Evolutionary conservation across 2,113 vertebrate species (phyloP).

Genomic region (Hystrix brachyura): DNA sequence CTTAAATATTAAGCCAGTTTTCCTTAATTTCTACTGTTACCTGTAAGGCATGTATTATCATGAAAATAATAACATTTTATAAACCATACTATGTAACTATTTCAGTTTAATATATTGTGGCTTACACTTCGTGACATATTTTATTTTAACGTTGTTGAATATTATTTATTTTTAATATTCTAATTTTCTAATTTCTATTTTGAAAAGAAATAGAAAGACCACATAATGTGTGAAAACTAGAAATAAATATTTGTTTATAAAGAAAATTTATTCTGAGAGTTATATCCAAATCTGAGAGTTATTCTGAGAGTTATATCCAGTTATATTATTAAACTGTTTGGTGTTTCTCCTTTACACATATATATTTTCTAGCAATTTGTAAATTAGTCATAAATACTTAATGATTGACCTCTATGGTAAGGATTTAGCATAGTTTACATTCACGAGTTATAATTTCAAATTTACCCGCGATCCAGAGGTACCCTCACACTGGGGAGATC

Average conservation of each 20-base stretch:
- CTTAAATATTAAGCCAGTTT: slow-evolving; percentile 65
- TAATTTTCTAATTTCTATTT: slow-evolving; percentile 17
- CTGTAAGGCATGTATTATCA: background rate
- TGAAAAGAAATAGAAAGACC: background rate
- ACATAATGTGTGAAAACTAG: slow-evolving; percentile 1
- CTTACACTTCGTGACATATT: background rate
- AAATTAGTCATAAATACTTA: slow-evolving; percentile 41
- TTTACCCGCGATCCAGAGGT: slow-evolving; percentile 17
- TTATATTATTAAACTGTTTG: slow-evolving; percentile 21
- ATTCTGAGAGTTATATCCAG: background rate
- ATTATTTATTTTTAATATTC: background rate
- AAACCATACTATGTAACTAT: background rate
- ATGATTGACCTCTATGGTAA: background rate
- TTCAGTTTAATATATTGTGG: slow-evolving; percentile 34
- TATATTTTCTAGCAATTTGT: background rate
- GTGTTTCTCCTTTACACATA: background rate
- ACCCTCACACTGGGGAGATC: background rate
- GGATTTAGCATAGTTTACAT: background rate
- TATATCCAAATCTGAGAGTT: background rate
- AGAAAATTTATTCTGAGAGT: background rate
- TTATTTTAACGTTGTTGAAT: background rate
- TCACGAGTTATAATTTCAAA: slow-evolving; percentile 13
- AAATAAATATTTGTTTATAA: slow-evolving; percentile 28
- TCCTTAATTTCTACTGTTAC: slow-evolving; percentile 4
- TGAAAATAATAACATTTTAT: slow-evolving; percentile 16